Conservation (phyloP, 2,888 invertebrate species). For the Arge pagana region DNA sequence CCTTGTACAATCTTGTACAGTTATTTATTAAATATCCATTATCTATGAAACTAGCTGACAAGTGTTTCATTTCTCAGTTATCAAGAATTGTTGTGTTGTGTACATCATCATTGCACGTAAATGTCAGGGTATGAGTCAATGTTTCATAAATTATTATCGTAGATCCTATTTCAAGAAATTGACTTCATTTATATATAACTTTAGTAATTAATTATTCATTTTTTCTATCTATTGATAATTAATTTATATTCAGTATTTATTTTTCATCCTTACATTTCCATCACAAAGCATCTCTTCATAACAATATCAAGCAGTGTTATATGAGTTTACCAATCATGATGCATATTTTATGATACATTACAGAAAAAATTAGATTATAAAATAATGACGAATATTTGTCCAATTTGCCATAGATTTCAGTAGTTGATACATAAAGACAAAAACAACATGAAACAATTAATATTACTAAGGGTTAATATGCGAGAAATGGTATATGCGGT, state of each 20-base stretch:
- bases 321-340: slow-evolving; percentile 44
- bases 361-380: not conserved
- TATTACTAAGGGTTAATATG: no score
- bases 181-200: not conserved
- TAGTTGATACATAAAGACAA: no score
- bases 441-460: no score
- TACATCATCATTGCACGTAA: not conserved
- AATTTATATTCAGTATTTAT: slow-evolving; percentile 25
- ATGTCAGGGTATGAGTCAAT: no score
- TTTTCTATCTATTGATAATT: not conserved
- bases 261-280: slow-evolving; percentile 19
- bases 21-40: slow-evolving; percentile 11
- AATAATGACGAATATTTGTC: not conserved
- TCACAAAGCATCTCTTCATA: slow-evolving; percentile 10
- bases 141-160: not conserved
- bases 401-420: not conserved
- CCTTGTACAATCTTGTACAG: slow-evolving; percentile 17
- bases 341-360: slow-evolving; percentile 13
- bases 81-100: not conserved
- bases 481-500: no score
- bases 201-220: slow-evolving; percentile 14
- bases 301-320: slow-evolving; percentile 54
- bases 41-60: slow-evolving; percentile 6
- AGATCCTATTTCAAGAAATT: not conserved
- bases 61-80: slow-evolving; percentile 19